Conservation (phyloP, 2,888 invertebrate genomes). For the Caenorhabditis panamensis region DNA sequence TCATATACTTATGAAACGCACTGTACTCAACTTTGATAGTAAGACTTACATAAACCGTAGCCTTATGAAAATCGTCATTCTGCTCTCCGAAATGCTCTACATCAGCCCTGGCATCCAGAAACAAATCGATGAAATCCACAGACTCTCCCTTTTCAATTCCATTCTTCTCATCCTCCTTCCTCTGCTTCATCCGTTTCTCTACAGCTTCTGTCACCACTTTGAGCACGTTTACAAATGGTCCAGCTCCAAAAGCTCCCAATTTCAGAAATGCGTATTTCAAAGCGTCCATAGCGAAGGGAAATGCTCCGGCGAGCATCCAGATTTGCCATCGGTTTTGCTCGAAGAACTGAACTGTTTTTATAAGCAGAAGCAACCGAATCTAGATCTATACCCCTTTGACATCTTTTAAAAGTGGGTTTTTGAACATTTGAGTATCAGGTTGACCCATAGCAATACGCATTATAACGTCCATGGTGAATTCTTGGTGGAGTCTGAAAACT, state of each 20-base stretch:
- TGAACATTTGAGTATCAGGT: slow-evolving; percentile 47
- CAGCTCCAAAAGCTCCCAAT: slow-evolving; percentile 13
- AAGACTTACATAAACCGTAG: slow-evolving; percentile 27
- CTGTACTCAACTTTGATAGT: too few relatives aligned
- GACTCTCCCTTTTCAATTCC: slow-evolving; percentile 53
- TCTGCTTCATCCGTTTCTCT: slow-evolving; percentile 48
- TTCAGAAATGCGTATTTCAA: slow-evolving; percentile 19
- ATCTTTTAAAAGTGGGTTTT: slow-evolving; percentile 26
- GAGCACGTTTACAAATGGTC: slow-evolving; percentile 29
- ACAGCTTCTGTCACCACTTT: slow-evolving; percentile 39
- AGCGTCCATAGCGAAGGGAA: slow-evolving; percentile 21
- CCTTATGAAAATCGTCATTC: slow-evolving; percentile 30
- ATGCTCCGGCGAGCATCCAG: slow-evolving; percentile 21
- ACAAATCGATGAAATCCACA: slow-evolving; percentile 73
- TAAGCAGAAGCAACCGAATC: too few relatives aligned
- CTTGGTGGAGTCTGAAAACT: slow-evolving; percentile 81
- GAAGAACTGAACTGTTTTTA: too few relatives aligned
- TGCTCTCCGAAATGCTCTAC: slow-evolving; percentile 31
- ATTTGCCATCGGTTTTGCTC: slow-evolving; percentile 36
- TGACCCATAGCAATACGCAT: slow-evolving; percentile 83
- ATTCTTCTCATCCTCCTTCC: slow-evolving; percentile 43
- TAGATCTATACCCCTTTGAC: too few relatives aligned
- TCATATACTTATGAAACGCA: too few relatives aligned
- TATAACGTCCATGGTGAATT: slow-evolving; percentile 84
- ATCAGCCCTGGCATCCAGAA: slow-evolving; percentile 69